Evolutionary conservation across 2,888 invertebrate species (phyloP), one percentile per base, ranked within the genome.

Genomic region (Poecilus cupreus): DNA sequence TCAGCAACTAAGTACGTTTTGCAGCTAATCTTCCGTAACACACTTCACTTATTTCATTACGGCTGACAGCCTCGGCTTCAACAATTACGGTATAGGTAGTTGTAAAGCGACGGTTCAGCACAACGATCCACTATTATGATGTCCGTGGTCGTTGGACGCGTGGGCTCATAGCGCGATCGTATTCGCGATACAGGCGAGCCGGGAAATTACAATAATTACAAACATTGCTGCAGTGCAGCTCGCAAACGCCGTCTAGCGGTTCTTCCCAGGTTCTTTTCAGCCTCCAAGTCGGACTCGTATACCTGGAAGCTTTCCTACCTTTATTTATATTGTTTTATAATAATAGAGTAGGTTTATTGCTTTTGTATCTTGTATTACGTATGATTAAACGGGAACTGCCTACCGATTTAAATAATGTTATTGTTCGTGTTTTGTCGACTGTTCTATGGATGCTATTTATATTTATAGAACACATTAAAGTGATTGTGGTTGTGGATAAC

Each of bases 301-400:
- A 79, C 79, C 68, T 79, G 79, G 68, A 51, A 79, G 79, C 79
- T 51, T 79, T 60, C 75, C 64, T 68, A 46, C 37, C 49, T 68
- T 49, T 49, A 79, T 79, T 79, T 79, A 79, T 79, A 79, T 79
- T 79, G 79, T 79, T 79, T 79, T 70, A 79, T 79, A 79, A 79
- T 79, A 39, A 79, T 79, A 79, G 68, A 68, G 68, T 32, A 70
- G 79, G n/a, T 60, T 68, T 64, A 79, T 79, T 79, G 68, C 68
- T 79, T 49, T 64, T 79, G 79, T 79, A 79, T 70, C 79, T 79
- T 68, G 79, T 70, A 68, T 79, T 79, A 79, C 79, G 79, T 79
- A 79, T 49, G 70, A 37, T 49, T 79, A 79, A 79, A 64, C 51
- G 64, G 68, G 13, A 68, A 79, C 68, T 79, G 78, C 77, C 77